Evolutionary conservation across 1,140 invertebrate species (phyloP).

Genomic region (Cydia amplana): DNA sequence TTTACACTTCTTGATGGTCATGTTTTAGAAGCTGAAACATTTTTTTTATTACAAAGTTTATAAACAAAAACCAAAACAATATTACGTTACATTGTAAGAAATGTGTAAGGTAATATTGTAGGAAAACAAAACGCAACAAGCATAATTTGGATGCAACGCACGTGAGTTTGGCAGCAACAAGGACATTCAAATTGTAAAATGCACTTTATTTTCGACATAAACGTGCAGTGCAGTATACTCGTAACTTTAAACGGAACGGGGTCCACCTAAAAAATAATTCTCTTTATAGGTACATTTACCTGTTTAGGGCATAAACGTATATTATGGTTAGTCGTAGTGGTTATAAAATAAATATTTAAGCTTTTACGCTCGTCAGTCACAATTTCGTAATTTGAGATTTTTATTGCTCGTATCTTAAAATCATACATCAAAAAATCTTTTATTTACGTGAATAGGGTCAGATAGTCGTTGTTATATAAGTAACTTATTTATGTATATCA

Average conservation of each 20-base stretch:
- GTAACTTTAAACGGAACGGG: not conserved
- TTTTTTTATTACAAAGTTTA: too few relatives aligned
- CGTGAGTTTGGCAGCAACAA: not conserved
- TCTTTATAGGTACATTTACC: not conserved
- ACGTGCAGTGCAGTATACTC: constrained; percentile 32
- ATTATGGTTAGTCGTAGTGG: not conserved
- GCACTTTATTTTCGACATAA: constrained; percentile 37
- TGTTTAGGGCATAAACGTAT: not conserved
- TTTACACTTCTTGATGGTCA: too few relatives aligned
- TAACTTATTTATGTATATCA: too few relatives aligned
- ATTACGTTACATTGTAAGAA: not conserved
- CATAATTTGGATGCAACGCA: not conserved
- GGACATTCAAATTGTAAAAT: constrained; percentile 25
- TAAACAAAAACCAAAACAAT: not conserved
- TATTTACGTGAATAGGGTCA: too few relatives aligned
- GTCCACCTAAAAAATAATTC: not conserved
- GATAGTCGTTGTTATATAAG: too few relatives aligned
- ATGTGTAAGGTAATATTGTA: not conserved
- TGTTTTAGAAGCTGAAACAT: too few relatives aligned
- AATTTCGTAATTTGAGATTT: not conserved
- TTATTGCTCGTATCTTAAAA: not conserved
- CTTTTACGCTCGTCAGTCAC: not conserved
- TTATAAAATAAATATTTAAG: not conserved
- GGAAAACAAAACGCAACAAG: not conserved
- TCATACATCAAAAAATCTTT: too few relatives aligned